These are phyloP conservation scores for Mandrillus leucophaeus DNA, from an alignment of 2,113 vertebrate species.

Conservation along the genomic window DNA sequence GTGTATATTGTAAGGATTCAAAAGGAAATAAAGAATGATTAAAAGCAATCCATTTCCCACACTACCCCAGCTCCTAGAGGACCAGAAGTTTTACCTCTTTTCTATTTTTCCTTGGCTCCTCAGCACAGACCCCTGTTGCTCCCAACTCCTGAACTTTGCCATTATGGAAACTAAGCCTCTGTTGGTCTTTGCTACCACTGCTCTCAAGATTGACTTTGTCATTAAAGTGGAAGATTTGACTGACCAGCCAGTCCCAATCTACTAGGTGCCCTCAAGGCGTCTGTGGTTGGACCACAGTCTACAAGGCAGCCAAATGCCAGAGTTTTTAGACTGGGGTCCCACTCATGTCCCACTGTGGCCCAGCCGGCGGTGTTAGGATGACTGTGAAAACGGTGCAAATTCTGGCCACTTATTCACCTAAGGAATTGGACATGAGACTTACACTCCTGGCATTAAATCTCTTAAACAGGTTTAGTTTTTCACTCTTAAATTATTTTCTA, in stretches of 20 bases:
- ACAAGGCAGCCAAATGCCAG: neutral
- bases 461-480: neutral
- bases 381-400: neutral
- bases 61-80: neutral
- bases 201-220: neutral
- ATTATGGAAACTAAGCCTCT: neutral
- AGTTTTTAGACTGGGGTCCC: neutral
- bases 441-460: neutral
- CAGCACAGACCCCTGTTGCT: neutral
- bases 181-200: neutral
- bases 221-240: neutral
- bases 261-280: neutral
- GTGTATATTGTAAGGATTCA: neutral
- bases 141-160: neutral
- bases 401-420: neutral
- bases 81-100: neutral
- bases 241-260: neutral
- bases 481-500: neutral
- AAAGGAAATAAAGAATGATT: neutral
- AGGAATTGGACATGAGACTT: neutral
- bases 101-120: neutral
- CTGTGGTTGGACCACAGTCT: too few species aligned
- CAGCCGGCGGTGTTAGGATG: neutral
- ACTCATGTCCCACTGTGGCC: neutral
- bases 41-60: neutral